These are phyloP conservation scores for Coregonus ussuriensis DNA, from an alignment of 2,797 vertebrate species.

Conservation along the genomic window DNA sequence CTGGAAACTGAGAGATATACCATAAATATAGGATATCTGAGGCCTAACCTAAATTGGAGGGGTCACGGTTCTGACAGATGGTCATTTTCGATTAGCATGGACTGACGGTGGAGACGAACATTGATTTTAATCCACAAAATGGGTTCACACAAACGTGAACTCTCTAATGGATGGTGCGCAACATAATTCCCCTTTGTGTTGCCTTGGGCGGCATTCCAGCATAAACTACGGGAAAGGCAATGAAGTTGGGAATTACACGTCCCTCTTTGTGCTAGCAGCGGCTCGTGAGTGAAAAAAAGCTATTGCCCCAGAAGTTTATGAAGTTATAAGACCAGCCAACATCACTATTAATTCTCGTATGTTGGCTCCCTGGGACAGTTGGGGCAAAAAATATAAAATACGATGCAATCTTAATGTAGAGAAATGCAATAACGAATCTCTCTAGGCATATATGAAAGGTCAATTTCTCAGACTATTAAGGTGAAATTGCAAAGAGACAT, in stretches of 20 bases:
- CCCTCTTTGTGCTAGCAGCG: conserved; percentile 63
- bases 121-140: conserved; percentile 42
- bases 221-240: conserved; percentile 68
- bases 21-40: conserved; percentile 22
- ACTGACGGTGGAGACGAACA: conserved; percentile 15
- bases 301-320: conserved; percentile 74
- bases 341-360: conserved; percentile 68
- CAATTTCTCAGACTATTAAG: conserved; percentile 67
- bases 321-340: conserved; percentile 72
- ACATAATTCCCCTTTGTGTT: conserved; percentile 58
- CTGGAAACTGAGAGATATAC: conserved; percentile 9
- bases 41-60: conserved; percentile 11
- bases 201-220: conserved; percentile 74
- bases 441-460: conserved; percentile 68
- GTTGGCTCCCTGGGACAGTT: conserved; percentile 56
- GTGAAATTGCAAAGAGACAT: conserved; percentile 56
- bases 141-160: conserved; percentile 20
- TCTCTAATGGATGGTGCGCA: conserved; percentile 23
- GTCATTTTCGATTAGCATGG: conserved; percentile 12
- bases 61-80: conserved; percentile 28
- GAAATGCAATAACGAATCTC: conserved; percentile 68
- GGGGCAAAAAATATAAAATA: conserved; percentile 59
- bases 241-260: conserved; percentile 65
- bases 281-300: conserved; percentile 62
- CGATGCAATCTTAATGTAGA: conserved; percentile 33